Base-by-base conservation (phyloP, 2,888 invertebrate genomes). In the Cephus sareptanus region DNA sequence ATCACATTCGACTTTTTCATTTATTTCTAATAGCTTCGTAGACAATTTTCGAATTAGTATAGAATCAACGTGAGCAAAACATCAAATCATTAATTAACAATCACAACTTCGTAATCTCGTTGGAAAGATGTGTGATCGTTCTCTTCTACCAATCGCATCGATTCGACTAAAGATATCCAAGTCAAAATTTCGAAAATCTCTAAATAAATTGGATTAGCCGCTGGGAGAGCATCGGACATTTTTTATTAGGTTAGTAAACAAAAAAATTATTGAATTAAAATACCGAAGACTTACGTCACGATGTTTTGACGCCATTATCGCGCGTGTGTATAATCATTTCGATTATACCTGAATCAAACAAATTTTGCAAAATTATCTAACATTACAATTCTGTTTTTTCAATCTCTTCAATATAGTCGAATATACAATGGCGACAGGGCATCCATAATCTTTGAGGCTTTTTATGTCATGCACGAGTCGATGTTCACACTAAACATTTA, bases 61-160 rank as follows among this genome's bases (percentile, higher is more conserved):
- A 15, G 12, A 76, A 35, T 37, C 40, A 34, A 69, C 56, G 34
- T 0, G 68, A 56, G 56, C 56, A 56, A 23, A 56, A 56, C 15
- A 56, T 56, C 23, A 56, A 56, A 56, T 56, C 56, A 56, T 56
- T 56, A 56, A 56, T 56, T 56, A 56, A 56, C 23, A 56, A 56
- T 15, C 56, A 56, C 56, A 9, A 23, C 56, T 15, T 56, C 23
- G 23, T 34, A 71, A 80, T 75, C 76, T 77, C 77, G 87, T 89
- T 90, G 90, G 90, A 90, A 90, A 90, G 90, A 90, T 89, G 85
- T 89, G 89, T 86, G 86, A 87, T 82, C 82, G 82, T 87, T 85
- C 79, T 83, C 84, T 85, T 79, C 33, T 77, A 79, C 79, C 79
- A 33, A 76, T 75, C 76, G 73, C 68, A 69, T 68, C 76, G 74